These are phyloP conservation scores for Hymenopus coronatus DNA, from an alignment of 2,888 invertebrate species.

Conservation along the genomic window DNA sequence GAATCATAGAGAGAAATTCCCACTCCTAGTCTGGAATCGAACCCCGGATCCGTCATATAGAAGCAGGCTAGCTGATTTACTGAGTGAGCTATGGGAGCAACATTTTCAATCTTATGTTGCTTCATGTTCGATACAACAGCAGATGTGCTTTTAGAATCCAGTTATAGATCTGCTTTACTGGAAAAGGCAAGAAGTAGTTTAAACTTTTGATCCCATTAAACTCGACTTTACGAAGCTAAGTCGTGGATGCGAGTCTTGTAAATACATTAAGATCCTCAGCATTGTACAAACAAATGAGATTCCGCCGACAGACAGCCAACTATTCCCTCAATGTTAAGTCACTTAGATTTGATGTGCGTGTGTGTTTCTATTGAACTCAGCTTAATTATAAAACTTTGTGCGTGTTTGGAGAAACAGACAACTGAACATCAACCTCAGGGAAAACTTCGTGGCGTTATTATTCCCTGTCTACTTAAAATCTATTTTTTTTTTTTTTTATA, in stretches of 20 bases:
- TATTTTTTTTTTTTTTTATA: too few relatives aligned
- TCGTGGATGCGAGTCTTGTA: background rate
- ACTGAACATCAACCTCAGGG: background rate
- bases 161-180: background rate
- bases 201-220: background rate
- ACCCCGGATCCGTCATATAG: too few relatives aligned
- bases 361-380: background rate
- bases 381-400: background rate
- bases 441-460: too few relatives aligned
- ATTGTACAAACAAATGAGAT: background rate
- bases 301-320: background rate
- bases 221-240: background rate
- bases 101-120: too few relatives aligned
- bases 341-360: background rate
- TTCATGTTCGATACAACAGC: too few relatives aligned
- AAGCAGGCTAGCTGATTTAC: too few relatives aligned
- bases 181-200: background rate
- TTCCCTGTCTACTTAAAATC: too few relatives aligned
- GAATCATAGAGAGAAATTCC: too few relatives aligned
- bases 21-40: too few relatives aligned
- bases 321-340: background rate
- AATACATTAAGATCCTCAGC: background rate
- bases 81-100: too few relatives aligned
- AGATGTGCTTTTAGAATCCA: too few relatives aligned
- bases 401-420: background rate